Conservation (phyloP, 2,888 invertebrate genomes). For the Dicroscelio sp. region DNA sequence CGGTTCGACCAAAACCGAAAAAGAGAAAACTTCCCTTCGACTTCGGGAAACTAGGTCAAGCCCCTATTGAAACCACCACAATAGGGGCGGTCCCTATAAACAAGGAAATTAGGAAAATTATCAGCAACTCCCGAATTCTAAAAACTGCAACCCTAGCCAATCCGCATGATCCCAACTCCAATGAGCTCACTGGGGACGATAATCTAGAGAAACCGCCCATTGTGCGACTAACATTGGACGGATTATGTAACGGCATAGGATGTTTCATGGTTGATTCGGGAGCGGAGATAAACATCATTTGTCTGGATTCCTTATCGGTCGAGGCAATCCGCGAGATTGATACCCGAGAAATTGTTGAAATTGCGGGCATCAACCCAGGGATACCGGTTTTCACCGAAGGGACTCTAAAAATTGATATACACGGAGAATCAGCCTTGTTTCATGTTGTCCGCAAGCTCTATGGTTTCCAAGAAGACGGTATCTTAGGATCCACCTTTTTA, state of each 20-base stretch:
- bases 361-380: background rate
- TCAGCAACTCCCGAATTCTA: no score
- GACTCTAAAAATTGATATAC: background rate
- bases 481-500: slow-evolving; percentile 27
- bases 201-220: background rate
- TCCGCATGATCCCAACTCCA: no score
- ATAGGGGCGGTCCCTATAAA: no score
- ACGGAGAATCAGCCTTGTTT: background rate
- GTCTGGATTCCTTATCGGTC: background rate
- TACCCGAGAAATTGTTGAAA: background rate
- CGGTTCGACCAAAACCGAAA: no score
- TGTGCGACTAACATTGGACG: background rate
- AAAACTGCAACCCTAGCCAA: no score
- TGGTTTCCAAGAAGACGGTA: background rate
- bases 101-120: no score
- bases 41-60: no score
- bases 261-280: slow-evolving; percentile 39
- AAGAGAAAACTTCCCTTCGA: no score
- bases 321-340: slow-evolving; percentile 3
- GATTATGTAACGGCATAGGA: background rate
- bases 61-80: no score
- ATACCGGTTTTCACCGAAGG: background rate
- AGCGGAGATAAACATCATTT: slow-evolving; percentile 10
- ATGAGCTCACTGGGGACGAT: no score
- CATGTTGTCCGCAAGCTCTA: slow-evolving; percentile 29